These are phyloP conservation scores for Onychorhynchus coronatus DNA, from an alignment of 2,113 vertebrate species.

Conservation along the genomic window DNA sequence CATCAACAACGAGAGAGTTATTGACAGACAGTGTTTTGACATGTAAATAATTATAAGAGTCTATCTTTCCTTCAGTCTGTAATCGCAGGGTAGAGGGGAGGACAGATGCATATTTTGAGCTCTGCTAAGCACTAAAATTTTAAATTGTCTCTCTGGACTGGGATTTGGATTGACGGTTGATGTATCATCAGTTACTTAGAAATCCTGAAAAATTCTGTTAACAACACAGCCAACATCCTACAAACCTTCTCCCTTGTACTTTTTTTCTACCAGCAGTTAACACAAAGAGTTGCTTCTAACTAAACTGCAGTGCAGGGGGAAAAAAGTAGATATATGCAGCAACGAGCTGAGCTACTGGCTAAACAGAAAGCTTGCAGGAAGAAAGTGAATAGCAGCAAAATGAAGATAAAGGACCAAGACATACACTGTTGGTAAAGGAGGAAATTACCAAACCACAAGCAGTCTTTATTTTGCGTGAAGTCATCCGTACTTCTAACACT, in stretches of 20 bases:
- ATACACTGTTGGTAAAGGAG: background rate
- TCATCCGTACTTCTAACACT: background rate
- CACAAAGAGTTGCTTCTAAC: constrained; percentile 8
- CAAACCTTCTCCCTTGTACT: background rate
- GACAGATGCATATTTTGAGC: constrained; percentile 72
- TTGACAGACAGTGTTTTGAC: constrained; percentile 1
- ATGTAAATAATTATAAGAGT: constrained; percentile 19
- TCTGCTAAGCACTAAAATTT: constrained; percentile 72
- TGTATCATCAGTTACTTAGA: constrained; percentile 11
- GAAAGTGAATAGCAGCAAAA: background rate
- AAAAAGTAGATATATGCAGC: background rate
- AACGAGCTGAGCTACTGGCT: background rate
- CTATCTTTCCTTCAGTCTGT: constrained; percentile 1
- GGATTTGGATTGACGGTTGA: constrained; percentile 48
- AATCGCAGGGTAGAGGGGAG: constrained; percentile 22
- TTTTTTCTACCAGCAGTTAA: background rate
- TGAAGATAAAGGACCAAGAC: background rate
- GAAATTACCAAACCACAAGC: background rate
- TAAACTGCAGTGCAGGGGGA: background rate
- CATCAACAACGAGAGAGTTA: constrained; percentile 15
- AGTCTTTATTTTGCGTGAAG: background rate
- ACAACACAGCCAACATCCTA: background rate
- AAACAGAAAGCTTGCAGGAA: background rate
- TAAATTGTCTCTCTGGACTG: constrained; percentile 58
- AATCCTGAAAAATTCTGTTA: constrained; percentile 46